A percentile compares a stretch with the other conserved stretches of the same genome.
Conservation (phyloP, 2,113 vertebrate species). For the Datnioides undecimradiatus region DNA sequence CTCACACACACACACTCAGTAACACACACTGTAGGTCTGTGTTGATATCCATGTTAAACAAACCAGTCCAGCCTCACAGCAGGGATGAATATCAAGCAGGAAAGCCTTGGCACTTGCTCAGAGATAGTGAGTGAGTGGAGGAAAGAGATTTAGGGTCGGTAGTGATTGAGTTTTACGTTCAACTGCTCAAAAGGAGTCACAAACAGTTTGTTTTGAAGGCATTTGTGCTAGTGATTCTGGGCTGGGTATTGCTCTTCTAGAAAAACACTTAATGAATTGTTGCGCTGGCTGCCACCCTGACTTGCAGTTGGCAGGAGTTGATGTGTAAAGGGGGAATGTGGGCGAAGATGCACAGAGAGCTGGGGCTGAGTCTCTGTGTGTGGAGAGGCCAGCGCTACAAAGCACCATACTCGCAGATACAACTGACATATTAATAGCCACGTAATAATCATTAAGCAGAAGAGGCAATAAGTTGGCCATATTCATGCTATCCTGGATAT, state of each 20-base stretch:
- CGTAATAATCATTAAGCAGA: background rate
- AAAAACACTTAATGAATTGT: slow-evolving; percentile 45
- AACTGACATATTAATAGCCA: background rate
- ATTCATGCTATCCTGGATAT: background rate
- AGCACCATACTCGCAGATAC: background rate
- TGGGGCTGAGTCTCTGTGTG: background rate
- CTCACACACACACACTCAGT: background rate
- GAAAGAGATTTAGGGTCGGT: background rate
- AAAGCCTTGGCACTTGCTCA: slow-evolving; percentile 16
- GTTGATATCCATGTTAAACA: slow-evolving; percentile 38
- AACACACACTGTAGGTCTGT: background rate
- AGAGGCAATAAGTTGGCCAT: background rate
- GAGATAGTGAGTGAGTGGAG: background rate
- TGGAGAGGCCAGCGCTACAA: background rate
- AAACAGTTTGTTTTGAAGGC: background rate
- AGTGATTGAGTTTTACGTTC: background rate
- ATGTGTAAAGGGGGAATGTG: background rate
- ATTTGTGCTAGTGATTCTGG: slow-evolving; percentile 16
- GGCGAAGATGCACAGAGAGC: background rate
- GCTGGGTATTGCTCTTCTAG: background rate
- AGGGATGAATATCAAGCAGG: slow-evolving; percentile 44
- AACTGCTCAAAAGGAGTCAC: slow-evolving; percentile 20
- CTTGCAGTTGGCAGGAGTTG: slow-evolving; percentile 33
- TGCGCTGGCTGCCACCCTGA: slow-evolving; percentile 12
- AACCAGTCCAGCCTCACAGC: slow-evolving; percentile 44